Percentiles rank a stretch among this genome's conserved stretches.
These are phyloP conservation scores for Pungitius pungitius DNA, from an alignment of 2,113 vertebrate genomes.

Conservation along the genomic window DNA sequence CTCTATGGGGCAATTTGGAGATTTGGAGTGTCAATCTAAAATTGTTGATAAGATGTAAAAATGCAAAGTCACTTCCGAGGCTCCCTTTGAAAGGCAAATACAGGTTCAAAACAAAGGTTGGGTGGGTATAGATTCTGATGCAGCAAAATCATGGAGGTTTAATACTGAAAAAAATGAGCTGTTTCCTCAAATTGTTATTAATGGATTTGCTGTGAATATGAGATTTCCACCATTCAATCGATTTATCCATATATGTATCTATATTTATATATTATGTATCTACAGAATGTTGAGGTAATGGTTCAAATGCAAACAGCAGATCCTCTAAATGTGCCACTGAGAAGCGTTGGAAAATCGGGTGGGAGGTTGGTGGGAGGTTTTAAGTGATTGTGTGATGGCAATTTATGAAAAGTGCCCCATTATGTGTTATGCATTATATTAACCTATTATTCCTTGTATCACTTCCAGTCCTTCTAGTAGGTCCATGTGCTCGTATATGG, in stretches of 20 bases:
- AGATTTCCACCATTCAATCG: slow-evolving; percentile 20
- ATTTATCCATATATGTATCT: slow-evolving; percentile 16
- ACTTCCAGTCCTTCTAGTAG: slow-evolving; percentile 27
- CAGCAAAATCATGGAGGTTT: slow-evolving; percentile 72
- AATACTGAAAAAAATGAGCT: slow-evolving; percentile 57
- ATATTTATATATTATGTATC: neutral
- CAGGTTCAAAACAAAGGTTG: slow-evolving; percentile 79
- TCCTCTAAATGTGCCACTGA: slow-evolving; percentile 40
- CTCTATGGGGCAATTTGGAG: slow-evolving; percentile 63
- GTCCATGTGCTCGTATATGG: slow-evolving; percentile 24
- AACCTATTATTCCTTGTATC: slow-evolving; percentile 41
- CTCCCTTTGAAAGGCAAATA: slow-evolving; percentile 84
- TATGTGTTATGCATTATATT: slow-evolving; percentile 51
- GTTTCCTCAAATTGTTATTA: slow-evolving; percentile 59
- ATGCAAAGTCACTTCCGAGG: slow-evolving; percentile 80
- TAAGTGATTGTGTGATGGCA: slow-evolving; percentile 59
- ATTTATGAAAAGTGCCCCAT: slow-evolving; percentile 65
- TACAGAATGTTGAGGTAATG: slow-evolving; percentile 4
- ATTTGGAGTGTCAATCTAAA: slow-evolving; percentile 83
- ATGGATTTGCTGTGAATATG: slow-evolving; percentile 50
- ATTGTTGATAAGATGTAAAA: slow-evolving; percentile 84
- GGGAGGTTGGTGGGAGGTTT: slow-evolving; percentile 63
- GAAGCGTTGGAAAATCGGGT: slow-evolving; percentile 52
- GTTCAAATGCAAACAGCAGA: slow-evolving; percentile 35
- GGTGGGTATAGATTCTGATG: slow-evolving; percentile 75